Conservation (phyloP, 2,888 invertebrate species). For the Pterostichus niger region DNA sequence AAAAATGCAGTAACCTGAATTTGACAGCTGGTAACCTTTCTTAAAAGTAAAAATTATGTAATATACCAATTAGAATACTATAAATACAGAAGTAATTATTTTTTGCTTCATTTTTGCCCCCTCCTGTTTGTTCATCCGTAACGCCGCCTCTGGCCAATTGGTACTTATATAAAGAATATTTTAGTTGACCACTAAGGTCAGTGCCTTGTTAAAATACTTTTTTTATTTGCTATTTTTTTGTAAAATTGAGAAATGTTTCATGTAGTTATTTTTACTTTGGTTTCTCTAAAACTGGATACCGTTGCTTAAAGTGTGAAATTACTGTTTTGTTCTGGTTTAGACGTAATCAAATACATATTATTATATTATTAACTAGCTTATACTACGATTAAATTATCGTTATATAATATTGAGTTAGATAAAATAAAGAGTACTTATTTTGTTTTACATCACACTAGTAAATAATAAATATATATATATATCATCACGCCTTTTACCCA, state of each 20-base stretch:
- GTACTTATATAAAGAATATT: neutral
- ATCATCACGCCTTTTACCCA: too few species aligned
- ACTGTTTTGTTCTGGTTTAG: neutral
- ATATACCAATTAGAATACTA: too few species aligned
- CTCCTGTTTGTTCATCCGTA: too few species aligned
- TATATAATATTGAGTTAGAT: neutral
- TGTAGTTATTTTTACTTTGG: slow-evolving; percentile 4
- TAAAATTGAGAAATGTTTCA: slow-evolving; percentile 1
- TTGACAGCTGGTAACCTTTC: too few species aligned
- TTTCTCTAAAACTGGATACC: neutral
- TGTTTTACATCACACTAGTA: neutral
- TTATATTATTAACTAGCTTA: neutral
- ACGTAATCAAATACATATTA: slow-evolving; percentile 4
- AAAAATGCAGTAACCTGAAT: too few species aligned
- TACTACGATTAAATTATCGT: neutral
- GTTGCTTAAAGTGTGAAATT: slow-evolving; percentile 1
- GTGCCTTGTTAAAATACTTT: slow-evolving; percentile 1
- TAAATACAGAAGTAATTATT: too few species aligned
- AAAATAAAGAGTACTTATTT: too few species aligned
- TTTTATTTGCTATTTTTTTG: neutral
- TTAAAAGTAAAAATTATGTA: too few species aligned
- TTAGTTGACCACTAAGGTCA: neutral
- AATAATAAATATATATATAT: neutral
- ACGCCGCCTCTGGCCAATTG: too few species aligned
- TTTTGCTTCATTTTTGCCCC: neutral